Evolutionary conservation across 2,797 vertebrate species (phyloP).

Genomic region (Takifugu rubripes): DNA sequence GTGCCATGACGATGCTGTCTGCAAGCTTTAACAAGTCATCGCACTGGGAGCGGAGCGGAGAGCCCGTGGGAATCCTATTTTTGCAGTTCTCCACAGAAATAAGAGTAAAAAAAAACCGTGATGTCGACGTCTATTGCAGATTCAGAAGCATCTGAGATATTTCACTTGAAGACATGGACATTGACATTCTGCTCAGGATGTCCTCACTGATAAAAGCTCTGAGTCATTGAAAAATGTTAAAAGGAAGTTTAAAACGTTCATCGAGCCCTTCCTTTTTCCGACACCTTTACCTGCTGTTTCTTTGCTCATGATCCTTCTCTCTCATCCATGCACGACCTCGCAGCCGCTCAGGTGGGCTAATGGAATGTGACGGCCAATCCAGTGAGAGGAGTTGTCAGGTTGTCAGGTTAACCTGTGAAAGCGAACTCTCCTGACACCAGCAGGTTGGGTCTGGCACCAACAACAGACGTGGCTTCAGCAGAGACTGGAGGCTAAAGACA

Average conservation of each 20-base stretch:
- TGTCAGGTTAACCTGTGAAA: constrained; percentile 69
- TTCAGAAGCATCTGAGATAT: too few species aligned
- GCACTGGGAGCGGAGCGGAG: too few species aligned
- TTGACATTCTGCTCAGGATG: too few species aligned
- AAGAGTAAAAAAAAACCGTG: too few species aligned
- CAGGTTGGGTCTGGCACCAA: constrained; percentile 51
- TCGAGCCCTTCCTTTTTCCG: constrained; percentile 19
- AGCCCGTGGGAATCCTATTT: too few species aligned
- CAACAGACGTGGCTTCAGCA: constrained; percentile 31
- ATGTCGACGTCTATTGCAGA: too few species aligned
- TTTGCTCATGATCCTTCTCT: not conserved
- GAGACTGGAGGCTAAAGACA: constrained; percentile 37
- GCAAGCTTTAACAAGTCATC: too few species aligned
- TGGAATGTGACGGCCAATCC: constrained; percentile 64
- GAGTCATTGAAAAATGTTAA: not conserved
- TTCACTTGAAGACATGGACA: too few species aligned
- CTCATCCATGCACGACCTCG: constrained; percentile 3
- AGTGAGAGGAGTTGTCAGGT: constrained; percentile 59
- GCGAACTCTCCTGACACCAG: constrained; percentile 60
- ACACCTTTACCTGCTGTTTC: constrained; percentile 1
- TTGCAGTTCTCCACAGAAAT: too few species aligned
- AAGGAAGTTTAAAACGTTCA: constrained; percentile 10
- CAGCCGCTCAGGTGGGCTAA: constrained; percentile 49
- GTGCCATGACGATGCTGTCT: too few species aligned
- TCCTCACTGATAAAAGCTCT: too few species aligned